phyloP scores from a whole-genome alignment of 2,797 vertebrate genomes.

The Chrosomus eos region DNA sequence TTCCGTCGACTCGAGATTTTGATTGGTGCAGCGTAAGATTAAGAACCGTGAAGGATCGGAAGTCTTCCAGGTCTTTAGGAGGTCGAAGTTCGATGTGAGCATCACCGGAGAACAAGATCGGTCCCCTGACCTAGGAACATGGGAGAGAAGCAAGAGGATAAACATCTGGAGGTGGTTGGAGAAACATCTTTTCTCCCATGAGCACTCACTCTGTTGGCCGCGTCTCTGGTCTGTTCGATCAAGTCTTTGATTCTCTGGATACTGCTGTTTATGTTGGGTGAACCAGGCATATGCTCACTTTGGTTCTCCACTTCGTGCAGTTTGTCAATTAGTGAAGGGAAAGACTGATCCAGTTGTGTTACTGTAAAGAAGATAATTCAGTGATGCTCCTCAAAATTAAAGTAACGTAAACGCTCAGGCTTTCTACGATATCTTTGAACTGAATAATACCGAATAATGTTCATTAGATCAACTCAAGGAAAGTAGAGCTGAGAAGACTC shows the following conservation, averaged over 20 bases:
- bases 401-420: not conserved
- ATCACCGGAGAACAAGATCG: slow-evolving; percentile 86
- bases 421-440: not conserved
- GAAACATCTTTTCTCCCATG: not conserved
- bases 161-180: not conserved
- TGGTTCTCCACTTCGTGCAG: slow-evolving; percentile 73
- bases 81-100: slow-evolving; percentile 85
- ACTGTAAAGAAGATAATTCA: slow-evolving; percentile 54
- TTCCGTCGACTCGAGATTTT: not conserved
- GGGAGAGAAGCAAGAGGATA: not conserved
- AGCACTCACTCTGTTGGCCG: slow-evolving; percentile 82
- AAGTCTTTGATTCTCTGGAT: slow-evolving; percentile 86
- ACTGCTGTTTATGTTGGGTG: slow-evolving; percentile 82
- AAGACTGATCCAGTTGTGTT: slow-evolving; percentile 60
- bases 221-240: slow-evolving; percentile 85
- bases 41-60: slow-evolving; percentile 85
- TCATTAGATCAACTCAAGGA: not conserved
- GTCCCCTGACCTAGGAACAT: slow-evolving; percentile 78
- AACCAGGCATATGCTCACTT: slow-evolving; percentile 69
- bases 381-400: not conserved
- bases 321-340: slow-evolving; percentile 78
- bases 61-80: slow-evolving; percentile 80
- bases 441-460: not conserved
- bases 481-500: slow-evolving; percentile 49
- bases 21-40: slow-evolving; percentile 84